Conservation (phyloP, 2,888 invertebrate genomes). For the Anthoptus insignis region DNA sequence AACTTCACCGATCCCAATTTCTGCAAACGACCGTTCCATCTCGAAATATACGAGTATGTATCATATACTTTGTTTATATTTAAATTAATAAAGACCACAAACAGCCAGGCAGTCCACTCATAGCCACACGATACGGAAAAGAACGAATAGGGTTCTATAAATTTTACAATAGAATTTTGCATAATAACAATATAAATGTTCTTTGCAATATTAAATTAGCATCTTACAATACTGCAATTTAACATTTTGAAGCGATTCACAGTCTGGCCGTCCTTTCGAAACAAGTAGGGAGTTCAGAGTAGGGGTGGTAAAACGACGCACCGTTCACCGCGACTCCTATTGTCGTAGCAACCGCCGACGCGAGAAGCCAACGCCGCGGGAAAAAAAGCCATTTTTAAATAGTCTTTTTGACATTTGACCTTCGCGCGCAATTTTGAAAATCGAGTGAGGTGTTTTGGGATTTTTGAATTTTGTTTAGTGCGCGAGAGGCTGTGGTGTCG, state of each 20-base stretch:
- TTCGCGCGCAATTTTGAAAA: constrained; percentile 52
- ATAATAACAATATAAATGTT: constrained; percentile 50
- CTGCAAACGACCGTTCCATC: too few species aligned
- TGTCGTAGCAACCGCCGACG: constrained; percentile 69
- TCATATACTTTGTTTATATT: too few species aligned
- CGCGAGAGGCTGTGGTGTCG: constrained; percentile 54
- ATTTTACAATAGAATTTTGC: constrained; percentile 5
- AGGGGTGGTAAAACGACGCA: constrained; percentile 83
- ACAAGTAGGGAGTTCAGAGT: constrained; percentile 76
- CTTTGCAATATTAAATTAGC: constrained; percentile 73
- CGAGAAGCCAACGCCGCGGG: constrained; percentile 66
- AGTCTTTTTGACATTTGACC: constrained; percentile 54
- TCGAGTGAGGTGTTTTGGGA: constrained; percentile 58
- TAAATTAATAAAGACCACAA: too few species aligned
- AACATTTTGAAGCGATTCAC: constrained; percentile 64
- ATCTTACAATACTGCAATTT: constrained; percentile 62
- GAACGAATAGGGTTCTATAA: not conserved
- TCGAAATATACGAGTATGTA: too few species aligned
- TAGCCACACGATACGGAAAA: not conserved
- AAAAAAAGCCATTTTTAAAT: constrained; percentile 48
- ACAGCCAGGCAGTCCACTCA: too few species aligned
- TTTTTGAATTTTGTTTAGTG: constrained; percentile 59
- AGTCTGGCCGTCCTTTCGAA: constrained; percentile 79
- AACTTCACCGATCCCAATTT: too few species aligned
- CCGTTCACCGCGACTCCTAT: constrained; percentile 70